phyloP scores from a whole-genome alignment of 2,113 vertebrate species.

The Amblyornis subalaris region DNA sequence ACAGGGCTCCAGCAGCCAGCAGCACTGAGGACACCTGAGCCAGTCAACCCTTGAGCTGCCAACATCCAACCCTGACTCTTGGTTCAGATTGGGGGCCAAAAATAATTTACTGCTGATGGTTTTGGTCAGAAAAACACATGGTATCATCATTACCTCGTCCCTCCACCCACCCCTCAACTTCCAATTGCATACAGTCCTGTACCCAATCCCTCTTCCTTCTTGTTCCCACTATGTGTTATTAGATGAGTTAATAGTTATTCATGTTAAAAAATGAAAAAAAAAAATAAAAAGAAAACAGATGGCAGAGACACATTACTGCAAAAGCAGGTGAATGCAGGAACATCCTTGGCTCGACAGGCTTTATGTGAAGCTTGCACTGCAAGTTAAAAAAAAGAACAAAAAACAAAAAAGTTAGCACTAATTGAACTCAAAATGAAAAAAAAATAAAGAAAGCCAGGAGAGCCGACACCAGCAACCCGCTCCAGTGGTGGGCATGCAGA shows the following conservation, averaged over 20 bases:
- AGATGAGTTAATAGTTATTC: slow-evolving; percentile 75
- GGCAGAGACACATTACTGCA: slow-evolving; percentile 81
- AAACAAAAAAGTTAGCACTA: slow-evolving; percentile 76
- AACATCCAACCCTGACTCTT: not conserved
- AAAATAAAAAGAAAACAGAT: slow-evolving; percentile 64
- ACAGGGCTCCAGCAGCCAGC: not conserved
- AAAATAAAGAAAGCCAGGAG: slow-evolving; percentile 44
- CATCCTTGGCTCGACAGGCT: slow-evolving; percentile 83
- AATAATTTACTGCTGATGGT: not conserved
- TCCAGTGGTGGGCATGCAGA: slow-evolving; percentile 60
- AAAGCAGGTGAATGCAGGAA: slow-evolving; percentile 84
- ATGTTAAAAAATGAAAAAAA: slow-evolving; percentile 58
- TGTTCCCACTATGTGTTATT: slow-evolving; percentile 58
- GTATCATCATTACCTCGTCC: not conserved
- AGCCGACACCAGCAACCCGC: slow-evolving; percentile 55
- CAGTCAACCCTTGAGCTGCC: not conserved
- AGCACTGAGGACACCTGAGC: not conserved
- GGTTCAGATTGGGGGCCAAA: not conserved
- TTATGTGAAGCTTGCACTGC: slow-evolving; percentile 89
- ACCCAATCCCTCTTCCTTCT: slow-evolving; percentile 42
- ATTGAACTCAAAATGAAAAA: slow-evolving; percentile 50
- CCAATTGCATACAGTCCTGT: not conserved
- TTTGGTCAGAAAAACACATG: not conserved
- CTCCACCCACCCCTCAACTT: not conserved
- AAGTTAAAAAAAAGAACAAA: slow-evolving; percentile 83